A percentile compares a stretch with the other conserved stretches of the same genome.
Conservation (phyloP, 2,888 invertebrate genomes). For the Fragum sueziense region DNA sequence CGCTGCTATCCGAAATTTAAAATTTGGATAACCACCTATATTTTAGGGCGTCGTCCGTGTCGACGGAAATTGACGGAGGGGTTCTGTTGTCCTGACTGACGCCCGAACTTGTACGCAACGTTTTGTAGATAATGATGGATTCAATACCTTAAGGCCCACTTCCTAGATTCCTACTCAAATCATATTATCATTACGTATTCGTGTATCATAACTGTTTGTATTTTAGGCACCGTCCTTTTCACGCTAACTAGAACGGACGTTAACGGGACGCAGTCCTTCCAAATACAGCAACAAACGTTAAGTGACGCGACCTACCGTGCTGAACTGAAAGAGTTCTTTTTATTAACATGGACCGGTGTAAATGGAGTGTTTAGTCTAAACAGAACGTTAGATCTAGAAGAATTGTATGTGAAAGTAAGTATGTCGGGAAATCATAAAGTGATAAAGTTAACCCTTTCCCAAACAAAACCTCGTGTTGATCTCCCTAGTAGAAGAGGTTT, state of each 20-base stretch:
- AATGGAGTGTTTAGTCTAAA: background rate
- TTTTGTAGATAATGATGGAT: background rate
- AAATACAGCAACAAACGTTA: background rate
- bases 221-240: background rate
- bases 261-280: background rate
- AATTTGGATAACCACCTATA: background rate
- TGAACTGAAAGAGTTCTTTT: background rate
- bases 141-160: background rate
- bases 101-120: background rate
- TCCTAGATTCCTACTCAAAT: background rate
- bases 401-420: background rate
- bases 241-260: background rate
- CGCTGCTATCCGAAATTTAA: too few species aligned
- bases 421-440: background rate
- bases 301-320: background rate
- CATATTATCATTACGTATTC: background rate
- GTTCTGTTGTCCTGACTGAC: background rate
- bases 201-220: too few species aligned
- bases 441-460: background rate
- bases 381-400: conserved; percentile 1
- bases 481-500: too few species aligned
- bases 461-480: too few species aligned
- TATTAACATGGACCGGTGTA: background rate
- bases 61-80: background rate
- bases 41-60: too few species aligned